These are phyloP conservation scores for Catharus bicknelli DNA, from an alignment of 2,113 vertebrate species.

Conservation along the genomic window DNA sequence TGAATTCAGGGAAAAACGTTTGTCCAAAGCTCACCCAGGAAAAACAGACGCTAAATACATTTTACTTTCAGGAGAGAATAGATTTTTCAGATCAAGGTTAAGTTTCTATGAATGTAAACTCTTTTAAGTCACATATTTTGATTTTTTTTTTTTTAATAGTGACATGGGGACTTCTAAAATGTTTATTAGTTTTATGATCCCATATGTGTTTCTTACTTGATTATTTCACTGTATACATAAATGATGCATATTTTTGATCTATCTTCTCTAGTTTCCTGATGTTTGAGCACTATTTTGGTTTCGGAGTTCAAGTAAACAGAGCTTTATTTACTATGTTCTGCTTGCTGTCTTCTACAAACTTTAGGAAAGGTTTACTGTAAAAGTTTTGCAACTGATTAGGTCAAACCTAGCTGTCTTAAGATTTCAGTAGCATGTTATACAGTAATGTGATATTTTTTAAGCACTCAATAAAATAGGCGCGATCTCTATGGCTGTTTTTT, in stretches of 20 bases:
- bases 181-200: not conserved
- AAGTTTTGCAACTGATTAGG: not conserved
- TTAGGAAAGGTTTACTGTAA: not conserved
- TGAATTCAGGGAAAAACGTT: not conserved
- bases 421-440: not conserved
- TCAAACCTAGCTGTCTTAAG: not conserved
- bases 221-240: not conserved
- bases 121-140: not conserved
- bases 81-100: not conserved
- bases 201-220: not conserved
- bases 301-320: not conserved
- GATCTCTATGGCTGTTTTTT: not conserved
- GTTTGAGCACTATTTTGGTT: not conserved
- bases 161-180: not conserved
- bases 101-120: not conserved
- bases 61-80: not conserved
- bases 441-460: not conserved
- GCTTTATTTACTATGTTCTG: not conserved
- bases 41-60: not conserved
- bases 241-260: not conserved
- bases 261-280: not conserved
- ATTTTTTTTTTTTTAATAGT: not conserved
- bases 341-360: not conserved
- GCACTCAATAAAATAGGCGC: not conserved
- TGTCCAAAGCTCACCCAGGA: not conserved